phyloP scores from a whole-genome alignment of 2,113 vertebrate genomes.

The Coturnix japonica region DNA sequence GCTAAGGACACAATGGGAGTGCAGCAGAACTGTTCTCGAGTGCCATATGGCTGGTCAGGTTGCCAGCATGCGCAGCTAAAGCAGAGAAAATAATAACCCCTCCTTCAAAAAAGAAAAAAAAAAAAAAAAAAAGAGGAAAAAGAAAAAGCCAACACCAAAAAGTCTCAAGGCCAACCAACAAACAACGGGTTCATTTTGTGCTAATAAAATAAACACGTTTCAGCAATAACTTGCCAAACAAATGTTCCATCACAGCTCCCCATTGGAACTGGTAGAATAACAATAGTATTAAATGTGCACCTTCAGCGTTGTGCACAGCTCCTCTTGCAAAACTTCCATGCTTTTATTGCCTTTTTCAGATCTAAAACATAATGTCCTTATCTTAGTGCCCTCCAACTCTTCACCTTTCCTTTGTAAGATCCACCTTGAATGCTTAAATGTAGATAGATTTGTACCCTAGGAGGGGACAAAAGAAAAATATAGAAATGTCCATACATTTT shows the following conservation, averaged over 20 bases:
- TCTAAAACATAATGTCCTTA: not conserved
- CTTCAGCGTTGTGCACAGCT: not conserved
- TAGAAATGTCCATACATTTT: not conserved
- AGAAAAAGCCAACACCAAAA: no score
- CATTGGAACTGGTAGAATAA: not conserved
- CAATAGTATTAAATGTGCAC: not conserved
- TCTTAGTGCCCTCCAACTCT: not conserved
- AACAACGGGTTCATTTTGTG: not conserved
- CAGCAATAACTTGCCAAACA: not conserved
- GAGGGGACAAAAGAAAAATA: not conserved
- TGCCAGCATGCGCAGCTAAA: constrained; percentile 13
- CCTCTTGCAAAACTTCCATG: not conserved
- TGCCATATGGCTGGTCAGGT: constrained; percentile 16
- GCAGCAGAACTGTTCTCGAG: not conserved
- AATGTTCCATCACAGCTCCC: not conserved
- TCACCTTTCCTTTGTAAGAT: not conserved
- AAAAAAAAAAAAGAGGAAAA: no score
- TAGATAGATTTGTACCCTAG: not conserved
- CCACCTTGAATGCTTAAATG: not conserved
- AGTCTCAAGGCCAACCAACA: not conserved
- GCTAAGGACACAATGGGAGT: not conserved
- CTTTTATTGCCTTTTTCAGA: not conserved
- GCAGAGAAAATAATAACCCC: not conserved
- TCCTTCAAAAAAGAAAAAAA: not conserved
- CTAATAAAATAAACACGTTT: constrained; percentile 2